Evolutionary conservation across 2,797 vertebrate genomes (phyloP), one percentile per base, ranked within the genome.

Genomic region (Kryptopterus vitreolus): DNA sequence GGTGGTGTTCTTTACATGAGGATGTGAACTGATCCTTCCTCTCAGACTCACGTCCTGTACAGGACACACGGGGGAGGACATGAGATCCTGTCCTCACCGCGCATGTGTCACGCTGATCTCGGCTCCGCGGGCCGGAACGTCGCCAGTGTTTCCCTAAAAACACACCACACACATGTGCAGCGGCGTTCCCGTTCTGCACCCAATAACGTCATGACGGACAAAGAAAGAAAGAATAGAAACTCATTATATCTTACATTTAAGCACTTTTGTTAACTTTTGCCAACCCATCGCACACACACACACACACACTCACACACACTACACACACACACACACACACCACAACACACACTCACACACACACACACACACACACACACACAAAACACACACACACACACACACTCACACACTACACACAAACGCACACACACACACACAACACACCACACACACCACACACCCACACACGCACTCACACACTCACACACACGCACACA

Each of bases 21-120:
- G 79, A 81, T 81, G 79, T 81, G 71, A 72, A 48, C 71, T 71
- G 80, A 62, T 76, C 57, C 74, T 77, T 77, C 80, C 80, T 68
- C 63, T 72, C 63, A 55, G 52, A 50, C 62, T 70, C 65, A 78
- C 20, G 61, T 84, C 75, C 80, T 78, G 52, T 59, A 53, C 68
- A 29, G 7, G 26, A 70, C 55, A 81, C 73, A 26, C 8, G 26
- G 29, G 33, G 46, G 29, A 53, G 48, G 73, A 74, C 16, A 26
- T 35, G 52, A 76, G 73, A 59, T 77, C 74, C 65, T 63, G 63
- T 73, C 1, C 63, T 38, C 58, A 79, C 8, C 10, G 20, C 48
- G 24, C 31, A n/a, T 43, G 71, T 24, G 33, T 58, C 31, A 57
- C 10, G 12, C 22, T 15, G 22, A 4, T 33, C 9, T n/a, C 70